phyloP scores from a whole-genome alignment of 2,888 invertebrate genomes.

The Stenolophus ochropezus region DNA sequence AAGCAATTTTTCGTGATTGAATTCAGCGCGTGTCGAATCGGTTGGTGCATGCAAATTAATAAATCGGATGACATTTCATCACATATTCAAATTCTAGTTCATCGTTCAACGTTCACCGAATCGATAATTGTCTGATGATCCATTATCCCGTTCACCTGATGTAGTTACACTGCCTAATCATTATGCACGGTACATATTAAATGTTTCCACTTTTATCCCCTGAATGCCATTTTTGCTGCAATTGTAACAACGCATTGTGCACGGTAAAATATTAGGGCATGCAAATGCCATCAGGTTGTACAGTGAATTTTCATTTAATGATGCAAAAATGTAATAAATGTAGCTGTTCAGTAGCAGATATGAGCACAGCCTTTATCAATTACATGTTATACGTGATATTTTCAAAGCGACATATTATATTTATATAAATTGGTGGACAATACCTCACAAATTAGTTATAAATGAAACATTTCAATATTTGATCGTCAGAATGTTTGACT shows the following conservation, averaged over 20 bases:
- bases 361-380: too few relatives aligned
- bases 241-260: background rate
- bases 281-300: background rate
- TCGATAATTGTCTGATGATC: conserved; percentile 48
- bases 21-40: conserved; percentile 16
- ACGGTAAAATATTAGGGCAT: background rate
- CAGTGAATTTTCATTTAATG: background rate
- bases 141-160: background rate
- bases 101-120: background rate
- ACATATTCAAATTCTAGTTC: conserved; percentile 42
- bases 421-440: too few relatives aligned
- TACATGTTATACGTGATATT: too few relatives aligned
- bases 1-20: conserved; percentile 23
- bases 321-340: background rate
- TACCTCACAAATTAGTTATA: background rate
- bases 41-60: conserved; percentile 32
- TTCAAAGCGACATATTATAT: too few relatives aligned
- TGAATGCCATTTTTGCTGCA: background rate
- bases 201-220: background rate
- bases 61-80: conserved; percentile 50
- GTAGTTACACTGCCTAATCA: background rate
- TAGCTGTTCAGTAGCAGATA: too few relatives aligned
- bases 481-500: background rate
- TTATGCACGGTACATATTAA: background rate
- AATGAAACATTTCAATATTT: background rate